Evolutionary conservation across 2,888 invertebrate genomes (phyloP), one percentile per base, ranked within the genome.

Genomic region (Tachina grossa): DNA sequence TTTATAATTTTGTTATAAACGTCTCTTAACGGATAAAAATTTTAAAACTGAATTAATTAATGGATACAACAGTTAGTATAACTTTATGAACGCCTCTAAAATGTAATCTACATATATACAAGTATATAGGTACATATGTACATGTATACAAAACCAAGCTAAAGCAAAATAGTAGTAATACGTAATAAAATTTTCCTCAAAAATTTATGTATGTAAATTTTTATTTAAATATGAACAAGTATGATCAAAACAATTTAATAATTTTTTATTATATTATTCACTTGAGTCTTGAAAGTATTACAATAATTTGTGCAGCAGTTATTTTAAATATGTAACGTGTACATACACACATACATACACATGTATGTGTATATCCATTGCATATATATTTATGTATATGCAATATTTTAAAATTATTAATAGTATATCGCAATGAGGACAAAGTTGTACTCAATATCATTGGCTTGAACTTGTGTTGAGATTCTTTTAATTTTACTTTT

Each of bases 271-370:
- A 43, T 72, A 49, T 31, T 59, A 39, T 14, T 57, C 19, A 31
- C 63, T 19, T 49, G 4, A 14, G 31, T n/a, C 59, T 43, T 49
- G 9, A 66, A 57, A 49, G 14, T 57, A 49, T 55, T 78, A 45
- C 16, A 65, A 45, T 72, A 51, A 72, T 71, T 75, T 75, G 14
- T 68, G 79, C 63, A 75, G 68, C 61, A 83, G 69, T 74, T 69
- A 79, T 47, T 69, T 79, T 75, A 69, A 68, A 31, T 61, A 45
- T 2, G 22, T 22, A 22, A 1, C 57, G 19, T 19, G 39, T 59
- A 45, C 31, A 59, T 45, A 45, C 11, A 59, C 2, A 71, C 13
- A 51, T 53, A 55, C 59, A 76, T 41, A 49, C 11, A 76, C 14
- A 47, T 10, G 10, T 41, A 59, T 59, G 19, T 19, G 49, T 6